Conservation (phyloP, 2,888 invertebrate genomes). For the Rotaria magnacalcarata region DNA sequence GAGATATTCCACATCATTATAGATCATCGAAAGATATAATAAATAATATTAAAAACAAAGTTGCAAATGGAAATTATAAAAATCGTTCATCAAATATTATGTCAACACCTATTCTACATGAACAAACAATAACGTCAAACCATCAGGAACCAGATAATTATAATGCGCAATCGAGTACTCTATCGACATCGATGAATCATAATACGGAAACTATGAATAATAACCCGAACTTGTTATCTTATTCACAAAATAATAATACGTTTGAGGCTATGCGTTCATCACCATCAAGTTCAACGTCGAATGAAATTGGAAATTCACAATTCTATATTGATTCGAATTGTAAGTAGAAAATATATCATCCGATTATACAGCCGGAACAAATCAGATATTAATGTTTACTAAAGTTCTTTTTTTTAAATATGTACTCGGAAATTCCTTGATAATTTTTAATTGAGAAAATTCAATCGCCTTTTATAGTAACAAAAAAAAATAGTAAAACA, state of each 20-base stretch:
- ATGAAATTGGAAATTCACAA: not conserved
- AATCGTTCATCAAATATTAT: not conserved
- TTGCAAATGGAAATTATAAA: not conserved
- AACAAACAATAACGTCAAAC: not conserved
- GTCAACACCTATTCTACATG: not conserved
- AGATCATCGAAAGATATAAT: not conserved
- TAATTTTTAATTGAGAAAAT: too few relatives aligned
- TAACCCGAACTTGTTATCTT: not conserved
- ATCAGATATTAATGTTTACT: too few relatives aligned
- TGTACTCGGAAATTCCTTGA: too few relatives aligned
- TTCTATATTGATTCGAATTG: not conserved
- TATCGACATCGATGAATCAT: not conserved
- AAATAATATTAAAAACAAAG: not conserved
- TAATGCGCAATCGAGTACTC: not conserved
- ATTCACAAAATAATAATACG: not conserved
- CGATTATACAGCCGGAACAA: too few relatives aligned
- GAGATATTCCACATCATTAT: constrained; percentile 4
- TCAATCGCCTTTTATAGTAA: too few relatives aligned
- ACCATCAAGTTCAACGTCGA: not conserved
- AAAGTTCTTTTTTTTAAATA: too few relatives aligned
- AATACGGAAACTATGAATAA: not conserved
- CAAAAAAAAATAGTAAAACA: too few relatives aligned
- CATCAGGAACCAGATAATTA: not conserved
- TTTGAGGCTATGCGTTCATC: not conserved
- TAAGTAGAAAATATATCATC: not conserved